Evolutionary conservation across 2,888 invertebrate species (phyloP), one percentile per base, ranked within the genome.

Genomic region (Abscondita cerata): DNA sequence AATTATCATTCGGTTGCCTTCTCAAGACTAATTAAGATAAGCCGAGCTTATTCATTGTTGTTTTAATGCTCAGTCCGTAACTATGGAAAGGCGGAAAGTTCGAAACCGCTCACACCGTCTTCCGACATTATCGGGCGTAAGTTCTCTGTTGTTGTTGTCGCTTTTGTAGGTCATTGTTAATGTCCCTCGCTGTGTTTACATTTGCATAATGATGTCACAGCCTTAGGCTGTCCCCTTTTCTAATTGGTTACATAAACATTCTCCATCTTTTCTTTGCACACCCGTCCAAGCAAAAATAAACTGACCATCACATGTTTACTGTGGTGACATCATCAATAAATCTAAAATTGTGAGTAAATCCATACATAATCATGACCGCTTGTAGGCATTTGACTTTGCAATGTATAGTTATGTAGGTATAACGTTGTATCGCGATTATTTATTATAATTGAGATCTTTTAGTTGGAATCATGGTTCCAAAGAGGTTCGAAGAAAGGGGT

Each of bases 391-490:
- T n/a, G n/a, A n/a, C n/a, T n/a, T n/a, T n/a, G n/a, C 18, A 13
- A 56, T 51, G 72, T 72, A 72, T 59, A 68, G 65, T 62, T 72
- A 72, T 67, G 72, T 72, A 71, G 16, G 72, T 72, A 64, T 65
- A 51, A 38, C 59, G 65, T 62, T n/a, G n/a, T n/a, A n/a, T n/a
- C n/a, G n/a, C n/a, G n/a, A n/a, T n/a, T n/a, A n/a, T n/a, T n/a
- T n/a, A n/a, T n/a, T n/a, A 50, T 40, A 31, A 48, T 53, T 55
- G 25, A 46, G n/a, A n/a, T n/a, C 16, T 54, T 18, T 31, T 12
- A 80, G 80, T 71, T 80, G 74, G 80, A 80, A 67, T 77, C 78
- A 76, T 78, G 78, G 79, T 73, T 73, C 62, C 72, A 68, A 64
- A 66, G 70, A 52, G 73, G 74, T 40, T 71, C 74, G 57, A 78